Percentiles rank a stretch among this genome's conserved stretches.
phyloP scores from a whole-genome alignment of 2,113 vertebrate genomes.

The Blennius ocellaris region DNA sequence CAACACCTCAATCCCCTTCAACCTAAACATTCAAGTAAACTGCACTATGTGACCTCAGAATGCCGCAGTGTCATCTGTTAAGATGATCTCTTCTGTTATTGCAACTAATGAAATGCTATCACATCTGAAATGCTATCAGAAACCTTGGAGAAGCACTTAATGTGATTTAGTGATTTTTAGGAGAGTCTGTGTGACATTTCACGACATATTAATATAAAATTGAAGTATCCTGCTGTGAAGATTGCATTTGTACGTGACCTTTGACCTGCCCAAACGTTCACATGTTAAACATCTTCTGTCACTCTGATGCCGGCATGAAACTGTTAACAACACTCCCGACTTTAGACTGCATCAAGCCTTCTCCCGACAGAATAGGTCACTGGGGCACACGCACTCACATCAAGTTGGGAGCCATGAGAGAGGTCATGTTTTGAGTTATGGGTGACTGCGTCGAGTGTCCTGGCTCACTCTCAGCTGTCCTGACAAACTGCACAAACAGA shows the following conservation, averaged over 20 bases:
- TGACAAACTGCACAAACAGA: slow-evolving; percentile 11
- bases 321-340: background rate
- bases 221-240: no score
- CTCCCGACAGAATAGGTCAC: background rate
- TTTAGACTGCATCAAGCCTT: background rate
- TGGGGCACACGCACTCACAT: background rate
- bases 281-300: slow-evolving; percentile 2
- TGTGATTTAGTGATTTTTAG: no score
- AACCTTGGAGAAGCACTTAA: background rate
- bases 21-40: background rate
- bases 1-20: background rate
- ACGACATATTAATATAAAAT: no score
- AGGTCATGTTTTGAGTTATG: slow-evolving; percentile 27
- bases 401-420: slow-evolving; percentile 13
- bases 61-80: background rate
- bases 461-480: slow-evolving; percentile 32
- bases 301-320: background rate
- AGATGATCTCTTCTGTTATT: background rate
- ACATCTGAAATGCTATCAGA: background rate
- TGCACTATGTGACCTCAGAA: background rate
- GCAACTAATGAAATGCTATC: background rate
- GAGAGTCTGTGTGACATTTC: no score
- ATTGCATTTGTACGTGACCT: background rate
- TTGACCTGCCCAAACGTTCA: slow-evolving; percentile 2
- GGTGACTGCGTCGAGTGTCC: background rate